phyloP scores from a whole-genome alignment of 1,140 invertebrate species.

The Aphelinus atriplicis region DNA sequence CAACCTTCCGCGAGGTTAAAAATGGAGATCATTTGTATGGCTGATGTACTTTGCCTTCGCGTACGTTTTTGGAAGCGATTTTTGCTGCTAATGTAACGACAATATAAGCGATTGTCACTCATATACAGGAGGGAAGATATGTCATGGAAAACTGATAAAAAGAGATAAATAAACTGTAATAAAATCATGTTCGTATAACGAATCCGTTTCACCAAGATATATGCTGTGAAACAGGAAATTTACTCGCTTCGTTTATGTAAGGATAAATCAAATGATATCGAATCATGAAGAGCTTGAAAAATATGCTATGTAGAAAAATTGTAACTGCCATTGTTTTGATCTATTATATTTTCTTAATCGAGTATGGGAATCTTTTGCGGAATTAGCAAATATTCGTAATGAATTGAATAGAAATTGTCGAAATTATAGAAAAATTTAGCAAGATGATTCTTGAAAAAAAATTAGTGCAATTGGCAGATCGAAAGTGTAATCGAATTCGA shows the following conservation, averaged over 20 bases:
- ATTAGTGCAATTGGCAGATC: slow-evolving; percentile 51
- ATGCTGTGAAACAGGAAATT: not conserved
- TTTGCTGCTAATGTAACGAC: slow-evolving; percentile 5
- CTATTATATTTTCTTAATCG: slow-evolving; percentile 16
- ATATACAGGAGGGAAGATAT: slow-evolving; percentile 9
- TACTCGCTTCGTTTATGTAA: slow-evolving; percentile 11
- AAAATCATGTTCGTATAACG: slow-evolving; percentile 20
- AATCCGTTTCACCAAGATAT: slow-evolving; percentile 21
- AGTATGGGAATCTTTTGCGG: not conserved
- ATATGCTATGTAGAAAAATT: slow-evolving; percentile 3
- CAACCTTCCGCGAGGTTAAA: not conserved
- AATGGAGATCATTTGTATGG: slow-evolving; percentile 23
- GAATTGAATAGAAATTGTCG: not conserved
- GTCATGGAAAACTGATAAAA: not conserved
- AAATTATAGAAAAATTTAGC: slow-evolving; percentile 23
- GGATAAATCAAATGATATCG: slow-evolving; percentile 12
- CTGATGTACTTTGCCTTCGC: slow-evolving; percentile 33
- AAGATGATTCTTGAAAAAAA: slow-evolving; percentile 26
- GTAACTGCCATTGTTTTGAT: slow-evolving; percentile 8
- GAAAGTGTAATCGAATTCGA: slow-evolving; percentile 27
- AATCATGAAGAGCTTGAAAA: slow-evolving; percentile 30
- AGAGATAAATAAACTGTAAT: not conserved
- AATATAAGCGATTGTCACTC: slow-evolving; percentile 23
- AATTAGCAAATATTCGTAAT: slow-evolving; percentile 17
- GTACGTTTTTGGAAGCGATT: slow-evolving; percentile 14